A percentile compares a stretch with the other conserved stretches of the same genome.
These are phyloP conservation scores for Prionace glauca DNA, from an alignment of 2,797 vertebrate genomes.

Conservation along the genomic window DNA sequence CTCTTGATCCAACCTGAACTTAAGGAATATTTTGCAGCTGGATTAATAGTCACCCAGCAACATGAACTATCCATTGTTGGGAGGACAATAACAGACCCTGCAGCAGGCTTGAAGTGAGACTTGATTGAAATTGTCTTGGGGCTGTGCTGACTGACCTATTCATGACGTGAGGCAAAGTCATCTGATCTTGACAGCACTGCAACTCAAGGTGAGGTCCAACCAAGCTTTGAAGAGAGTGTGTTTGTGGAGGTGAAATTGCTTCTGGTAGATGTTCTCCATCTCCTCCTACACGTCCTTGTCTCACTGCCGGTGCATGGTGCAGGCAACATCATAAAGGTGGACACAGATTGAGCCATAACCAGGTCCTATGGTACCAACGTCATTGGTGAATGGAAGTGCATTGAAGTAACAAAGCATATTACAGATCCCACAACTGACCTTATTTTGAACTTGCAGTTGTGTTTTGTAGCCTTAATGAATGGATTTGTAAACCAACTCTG, in stretches of 20 bases:
- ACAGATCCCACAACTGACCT: neutral
- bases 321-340: neutral
- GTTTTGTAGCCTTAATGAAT: neutral
- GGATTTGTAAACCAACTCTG: neutral
- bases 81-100: neutral
- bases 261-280: neutral
- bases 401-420: neutral
- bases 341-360: neutral
- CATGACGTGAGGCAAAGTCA: neutral
- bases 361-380: neutral
- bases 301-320: neutral
- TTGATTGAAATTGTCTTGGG: neutral
- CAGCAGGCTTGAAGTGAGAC: neutral
- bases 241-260: neutral
- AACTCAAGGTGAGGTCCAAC: neutral
- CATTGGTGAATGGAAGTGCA: neutral
- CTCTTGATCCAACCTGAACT: neutral
- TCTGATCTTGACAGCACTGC: neutral
- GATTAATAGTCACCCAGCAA: neutral
- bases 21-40: too few species aligned
- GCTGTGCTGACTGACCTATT: neutral
- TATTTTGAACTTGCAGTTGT: neutral
- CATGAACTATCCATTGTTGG: neutral
- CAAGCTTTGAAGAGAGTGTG: neutral
- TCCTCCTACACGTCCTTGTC: neutral